Conservation (phyloP, 2,797 vertebrate species). For the Neoniphon sammara region DNA sequence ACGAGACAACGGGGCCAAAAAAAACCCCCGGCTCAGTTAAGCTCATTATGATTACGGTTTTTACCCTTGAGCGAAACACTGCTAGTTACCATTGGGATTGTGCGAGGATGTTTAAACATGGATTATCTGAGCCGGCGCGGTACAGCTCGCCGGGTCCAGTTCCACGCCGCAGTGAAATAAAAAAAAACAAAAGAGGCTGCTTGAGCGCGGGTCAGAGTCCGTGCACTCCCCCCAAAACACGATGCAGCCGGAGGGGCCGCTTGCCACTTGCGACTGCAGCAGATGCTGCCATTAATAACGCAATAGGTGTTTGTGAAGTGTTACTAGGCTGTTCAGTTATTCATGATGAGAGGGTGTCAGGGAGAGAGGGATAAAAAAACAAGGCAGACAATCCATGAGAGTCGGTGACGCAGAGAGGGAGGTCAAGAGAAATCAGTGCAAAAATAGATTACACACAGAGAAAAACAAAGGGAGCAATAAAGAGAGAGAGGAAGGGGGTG, state of each 20-base stretch:
- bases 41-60: neutral
- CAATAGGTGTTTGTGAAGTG: constrained; percentile 69
- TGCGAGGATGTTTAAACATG: too few species aligned
- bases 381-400: constrained; percentile 4
- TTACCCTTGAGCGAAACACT: too few species aligned
- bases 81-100: too few species aligned
- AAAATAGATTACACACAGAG: constrained; percentile 57
- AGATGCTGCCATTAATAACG: constrained; percentile 73
- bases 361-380: constrained; percentile 28
- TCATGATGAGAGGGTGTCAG: constrained; percentile 42
- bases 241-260: constrained; percentile 48
- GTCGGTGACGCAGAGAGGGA: constrained; percentile 8
- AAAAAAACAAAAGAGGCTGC: constrained; percentile 23
- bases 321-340: constrained; percentile 68
- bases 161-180: constrained; percentile 15
- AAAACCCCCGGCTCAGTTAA: neutral
- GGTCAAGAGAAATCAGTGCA: constrained; percentile 46
- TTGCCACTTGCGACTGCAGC: constrained; percentile 44
- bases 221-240: constrained; percentile 6
- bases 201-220: constrained; percentile 47
- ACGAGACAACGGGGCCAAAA: neutral
- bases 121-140: too few species aligned
- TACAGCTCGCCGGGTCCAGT: neutral
- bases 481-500: constrained; percentile 24
- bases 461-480: constrained; percentile 59